phyloP scores from a whole-genome alignment of 1,140 invertebrate genomes.

The Drosophila melanica region DNA sequence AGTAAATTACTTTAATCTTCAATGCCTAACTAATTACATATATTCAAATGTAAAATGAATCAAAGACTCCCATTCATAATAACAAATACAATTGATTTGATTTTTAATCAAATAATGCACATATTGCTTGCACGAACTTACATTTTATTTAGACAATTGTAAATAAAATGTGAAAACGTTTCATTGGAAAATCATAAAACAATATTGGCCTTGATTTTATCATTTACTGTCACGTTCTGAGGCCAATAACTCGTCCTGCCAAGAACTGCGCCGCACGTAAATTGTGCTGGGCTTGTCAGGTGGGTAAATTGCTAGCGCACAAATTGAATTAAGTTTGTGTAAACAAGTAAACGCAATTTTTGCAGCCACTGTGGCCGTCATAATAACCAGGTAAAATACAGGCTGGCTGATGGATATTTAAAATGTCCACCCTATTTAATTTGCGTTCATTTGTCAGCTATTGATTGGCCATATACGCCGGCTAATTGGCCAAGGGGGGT shows the following conservation, averaged over 20 bases:
- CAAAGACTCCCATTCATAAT: too few species aligned
- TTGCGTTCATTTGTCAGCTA: conserved; percentile 40
- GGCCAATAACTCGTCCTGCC: not conserved
- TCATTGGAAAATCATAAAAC: not conserved
- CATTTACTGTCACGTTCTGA: not conserved
- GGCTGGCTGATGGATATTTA: not conserved
- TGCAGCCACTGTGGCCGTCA: conserved; percentile 6
- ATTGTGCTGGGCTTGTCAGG: conserved; percentile 20
- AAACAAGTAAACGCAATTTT: conserved; percentile 44
- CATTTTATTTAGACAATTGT: not conserved
- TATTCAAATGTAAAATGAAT: too few species aligned
- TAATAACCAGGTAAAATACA: conserved; percentile 6
- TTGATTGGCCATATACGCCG: conserved; percentile 40
- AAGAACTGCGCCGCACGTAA: not conserved
- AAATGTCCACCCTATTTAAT: conserved; percentile 24
- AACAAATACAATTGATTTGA: too few species aligned
- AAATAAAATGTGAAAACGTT: conserved; percentile 8
- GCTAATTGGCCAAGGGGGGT: conserved; percentile 51
- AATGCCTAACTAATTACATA: too few species aligned
- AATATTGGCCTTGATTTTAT: conserved; percentile 2
- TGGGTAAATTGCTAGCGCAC: conserved; percentile 38
- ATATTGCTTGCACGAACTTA: too few species aligned
- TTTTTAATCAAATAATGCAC: too few species aligned
- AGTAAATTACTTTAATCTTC: too few species aligned
- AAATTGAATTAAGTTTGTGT: conserved; percentile 44